Evolutionary conservation across 2,113 vertebrate genomes (phyloP).

Genomic region (Sclerurus mexicanus): DNA sequence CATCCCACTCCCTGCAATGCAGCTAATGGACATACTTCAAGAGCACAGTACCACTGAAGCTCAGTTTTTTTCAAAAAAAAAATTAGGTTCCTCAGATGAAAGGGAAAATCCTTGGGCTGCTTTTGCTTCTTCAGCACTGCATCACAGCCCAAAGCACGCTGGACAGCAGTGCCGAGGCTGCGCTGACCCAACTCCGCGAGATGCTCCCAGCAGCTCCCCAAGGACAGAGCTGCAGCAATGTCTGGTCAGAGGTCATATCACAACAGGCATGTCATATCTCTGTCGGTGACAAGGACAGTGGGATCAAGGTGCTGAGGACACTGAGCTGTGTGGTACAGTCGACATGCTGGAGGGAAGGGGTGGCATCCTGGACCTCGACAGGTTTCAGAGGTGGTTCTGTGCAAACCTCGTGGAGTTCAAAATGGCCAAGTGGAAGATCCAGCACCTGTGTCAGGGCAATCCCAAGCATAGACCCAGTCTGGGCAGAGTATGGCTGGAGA

Average conservation of each 20-base stretch:
- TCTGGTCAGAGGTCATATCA: not conserved
- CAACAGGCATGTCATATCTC: not conserved
- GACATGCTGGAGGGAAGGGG: not conserved
- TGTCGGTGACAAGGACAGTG: not conserved
- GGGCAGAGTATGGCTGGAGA: not conserved
- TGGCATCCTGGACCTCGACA: not conserved
- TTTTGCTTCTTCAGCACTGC: not conserved
- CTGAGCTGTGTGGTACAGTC: not conserved
- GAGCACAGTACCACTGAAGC: not conserved
- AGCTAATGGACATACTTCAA: not conserved
- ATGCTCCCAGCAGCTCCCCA: not conserved
- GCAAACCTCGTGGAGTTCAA: not conserved
- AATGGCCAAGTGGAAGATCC: not conserved
- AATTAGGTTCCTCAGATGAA: not conserved
- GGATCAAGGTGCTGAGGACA: not conserved
- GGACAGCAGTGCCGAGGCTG: rapidly evolving
- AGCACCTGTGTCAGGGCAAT: not conserved
- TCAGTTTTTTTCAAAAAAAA: not conserved
- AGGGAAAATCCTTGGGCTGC: not conserved
- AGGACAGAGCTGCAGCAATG: not conserved
- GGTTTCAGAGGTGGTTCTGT: rapidly evolving
- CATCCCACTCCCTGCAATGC: not conserved
- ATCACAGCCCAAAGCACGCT: not conserved
- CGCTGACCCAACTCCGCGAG: not conserved
- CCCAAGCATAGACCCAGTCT: not conserved